These are phyloP conservation scores for Crepidodera aurea DNA, from an alignment of 2,888 invertebrate genomes.

Conservation along the genomic window DNA sequence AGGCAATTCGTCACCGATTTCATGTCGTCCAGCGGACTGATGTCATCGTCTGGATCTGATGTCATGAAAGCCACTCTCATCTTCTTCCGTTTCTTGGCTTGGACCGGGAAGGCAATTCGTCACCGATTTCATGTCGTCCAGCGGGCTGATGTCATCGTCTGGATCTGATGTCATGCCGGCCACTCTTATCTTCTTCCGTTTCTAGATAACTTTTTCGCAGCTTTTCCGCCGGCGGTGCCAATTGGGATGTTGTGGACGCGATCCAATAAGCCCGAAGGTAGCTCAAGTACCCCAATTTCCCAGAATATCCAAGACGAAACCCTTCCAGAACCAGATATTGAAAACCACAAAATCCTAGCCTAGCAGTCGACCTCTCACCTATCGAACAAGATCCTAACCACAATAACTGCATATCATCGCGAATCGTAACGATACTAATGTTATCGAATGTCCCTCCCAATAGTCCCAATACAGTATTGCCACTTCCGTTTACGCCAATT, in stretches of 20 bases:
- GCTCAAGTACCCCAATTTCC: background rate
- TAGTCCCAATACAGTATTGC: background rate
- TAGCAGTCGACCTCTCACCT: background rate
- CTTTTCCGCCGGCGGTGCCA: slow-evolving; percentile 37
- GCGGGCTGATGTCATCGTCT: slow-evolving; percentile 37
- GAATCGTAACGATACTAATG: background rate
- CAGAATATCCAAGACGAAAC: background rate
- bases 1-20: slow-evolving; percentile 41
- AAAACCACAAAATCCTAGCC: slow-evolving; percentile 29
- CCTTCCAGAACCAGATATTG: background rate
- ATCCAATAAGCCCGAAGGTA: slow-evolving; percentile 43
- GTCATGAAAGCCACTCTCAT: slow-evolving; percentile 37
- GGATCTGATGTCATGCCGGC: slow-evolving; percentile 35
- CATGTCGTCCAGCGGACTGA: slow-evolving; percentile 47
- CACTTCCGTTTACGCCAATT: background rate
- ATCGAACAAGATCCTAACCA: background rate
- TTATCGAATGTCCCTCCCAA: too few species aligned
- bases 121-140: slow-evolving; percentile 50
- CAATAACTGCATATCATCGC: background rate
- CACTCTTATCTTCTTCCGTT: slow-evolving; percentile 44
- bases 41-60: slow-evolving; percentile 45
- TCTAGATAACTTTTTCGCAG: slow-evolving; percentile 33
- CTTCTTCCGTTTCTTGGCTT: slow-evolving; percentile 45
- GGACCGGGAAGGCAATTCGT: too few species aligned
- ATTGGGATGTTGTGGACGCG: slow-evolving; percentile 42